Conservation (phyloP, 2,888 invertebrate genomes). For the Aleiodes testaceus region DNA sequence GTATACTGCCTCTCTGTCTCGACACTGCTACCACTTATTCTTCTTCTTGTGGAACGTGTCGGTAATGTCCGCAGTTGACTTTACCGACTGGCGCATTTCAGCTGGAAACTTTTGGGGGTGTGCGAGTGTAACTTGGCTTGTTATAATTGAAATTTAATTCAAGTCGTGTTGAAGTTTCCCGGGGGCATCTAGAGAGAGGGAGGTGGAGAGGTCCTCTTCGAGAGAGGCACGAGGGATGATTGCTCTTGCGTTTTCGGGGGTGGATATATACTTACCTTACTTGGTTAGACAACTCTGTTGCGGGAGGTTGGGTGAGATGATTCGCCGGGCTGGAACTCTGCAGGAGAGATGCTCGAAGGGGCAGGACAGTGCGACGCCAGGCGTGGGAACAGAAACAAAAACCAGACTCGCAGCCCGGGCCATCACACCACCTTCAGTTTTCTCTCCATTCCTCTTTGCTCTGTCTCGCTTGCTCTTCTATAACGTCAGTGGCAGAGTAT, state of each 20-base stretch:
- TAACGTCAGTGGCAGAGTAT: conserved; percentile 74
- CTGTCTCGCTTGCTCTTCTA: conserved; percentile 41
- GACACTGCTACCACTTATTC: conserved; percentile 3
- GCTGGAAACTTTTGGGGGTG: not conserved
- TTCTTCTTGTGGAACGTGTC: not conserved
- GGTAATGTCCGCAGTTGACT: conserved; percentile 32
- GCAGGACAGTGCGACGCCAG: conserved; percentile 47
- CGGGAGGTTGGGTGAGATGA: conserved; percentile 12
- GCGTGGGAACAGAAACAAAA: conserved; percentile 67
- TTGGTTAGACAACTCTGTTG: conserved; percentile 20
- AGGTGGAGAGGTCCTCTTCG: not conserved
- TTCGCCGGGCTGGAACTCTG: conserved; percentile 23
- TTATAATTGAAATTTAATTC: conserved; percentile 75
- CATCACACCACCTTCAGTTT: conserved; percentile 59
- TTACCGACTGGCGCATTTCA: conserved; percentile 43
- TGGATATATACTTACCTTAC: conserved; percentile 17
- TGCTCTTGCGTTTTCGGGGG: not conserved
- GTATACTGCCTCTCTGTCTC: conserved; percentile 11
- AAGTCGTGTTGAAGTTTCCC: conserved; percentile 72
- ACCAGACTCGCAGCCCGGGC: conserved; percentile 68
- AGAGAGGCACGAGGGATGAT: conserved; percentile 6
- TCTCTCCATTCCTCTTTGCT: conserved; percentile 13
- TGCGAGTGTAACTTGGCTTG: conserved; percentile 39
- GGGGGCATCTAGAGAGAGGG: conserved; percentile 57
- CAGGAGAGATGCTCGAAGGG: conserved; percentile 36